Evolutionary conservation across 2,888 invertebrate species (phyloP).

Genomic region (Pemphredon lugubris): DNA sequence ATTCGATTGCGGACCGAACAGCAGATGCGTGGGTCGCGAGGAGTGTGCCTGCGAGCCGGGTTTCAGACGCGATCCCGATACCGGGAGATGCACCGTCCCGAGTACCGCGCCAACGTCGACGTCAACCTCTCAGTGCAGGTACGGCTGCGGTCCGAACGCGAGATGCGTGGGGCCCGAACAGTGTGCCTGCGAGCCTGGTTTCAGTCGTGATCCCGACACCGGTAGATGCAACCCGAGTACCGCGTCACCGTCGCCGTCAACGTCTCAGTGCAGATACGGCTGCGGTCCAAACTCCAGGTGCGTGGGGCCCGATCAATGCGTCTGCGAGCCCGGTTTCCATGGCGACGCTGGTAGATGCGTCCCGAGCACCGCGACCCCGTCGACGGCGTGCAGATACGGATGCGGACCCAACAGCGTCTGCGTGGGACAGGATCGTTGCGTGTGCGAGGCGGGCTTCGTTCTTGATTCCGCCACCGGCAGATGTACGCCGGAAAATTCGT

Average conservation of each 20-base stretch:
- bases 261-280: conserved; percentile 66
- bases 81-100: conserved; percentile 61
- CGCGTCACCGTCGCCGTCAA: conserved; percentile 4
- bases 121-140: conserved; percentile 52
- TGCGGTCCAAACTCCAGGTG: conserved; percentile 81
- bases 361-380: conserved; percentile 43
- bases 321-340: conserved; percentile 82
- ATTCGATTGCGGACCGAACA: conserved; percentile 79
- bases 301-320: conserved; percentile 82
- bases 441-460: conserved; percentile 82
- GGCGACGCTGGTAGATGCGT: conserved; percentile 64
- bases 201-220: no score
- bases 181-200: no score
- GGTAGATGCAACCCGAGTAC: conserved; percentile 66
- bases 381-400: conserved; percentile 4
- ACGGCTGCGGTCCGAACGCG: conserved; percentile 80
- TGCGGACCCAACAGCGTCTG: conserved; percentile 29
- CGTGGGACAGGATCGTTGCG: conserved; percentile 82
- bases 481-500: conserved; percentile 64
- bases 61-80: no score
- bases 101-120: no score
- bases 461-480: conserved; percentile 6
- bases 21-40: conserved; percentile 82
- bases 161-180: conserved; percentile 82
- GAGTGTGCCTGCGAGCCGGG: no score